Percentiles rank a stretch among this genome's conserved stretches.
Conservation (phyloP, 2,113 vertebrate species). For the Herpetotheres cachinnans region DNA sequence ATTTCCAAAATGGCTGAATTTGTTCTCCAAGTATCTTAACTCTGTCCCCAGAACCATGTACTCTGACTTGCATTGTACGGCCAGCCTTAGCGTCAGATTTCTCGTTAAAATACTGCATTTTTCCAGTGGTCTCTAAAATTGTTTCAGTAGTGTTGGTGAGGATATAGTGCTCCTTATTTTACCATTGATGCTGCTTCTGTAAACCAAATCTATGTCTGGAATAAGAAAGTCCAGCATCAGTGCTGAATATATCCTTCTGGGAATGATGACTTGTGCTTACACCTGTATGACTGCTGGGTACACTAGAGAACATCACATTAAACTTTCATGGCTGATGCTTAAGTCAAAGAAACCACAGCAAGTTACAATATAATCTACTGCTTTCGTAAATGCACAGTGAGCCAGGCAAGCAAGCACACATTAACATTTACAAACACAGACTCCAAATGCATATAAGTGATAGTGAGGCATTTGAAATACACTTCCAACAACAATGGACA, state of each 20-base stretch:
- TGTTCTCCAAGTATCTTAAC: not conserved
- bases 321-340: conserved; percentile 20
- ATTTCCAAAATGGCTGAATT: not conserved
- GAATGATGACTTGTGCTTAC: not conserved
- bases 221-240: not conserved
- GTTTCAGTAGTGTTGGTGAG: not conserved
- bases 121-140: not conserved
- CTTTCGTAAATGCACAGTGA: not conserved
- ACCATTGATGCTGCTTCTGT: not conserved
- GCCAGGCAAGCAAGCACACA: not conserved
- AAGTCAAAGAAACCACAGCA: not conserved
- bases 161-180: not conserved
- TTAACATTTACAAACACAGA: conserved; percentile 40
- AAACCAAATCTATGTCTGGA: not conserved
- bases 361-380: not conserved
- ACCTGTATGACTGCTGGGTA: not conserved
- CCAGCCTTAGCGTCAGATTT: not conserved
- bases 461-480: not conserved
- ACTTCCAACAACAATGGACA: not conserved
- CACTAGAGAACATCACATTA: not conserved
- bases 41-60: not conserved
- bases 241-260: not conserved
- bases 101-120: not conserved
- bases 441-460: not conserved
- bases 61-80: not conserved